A percentile compares a stretch with the other conserved stretches of the same genome.
These are phyloP conservation scores for Hyposoter dolosus DNA, from an alignment of 2,888 invertebrate genomes.

Conservation along the genomic window DNA sequence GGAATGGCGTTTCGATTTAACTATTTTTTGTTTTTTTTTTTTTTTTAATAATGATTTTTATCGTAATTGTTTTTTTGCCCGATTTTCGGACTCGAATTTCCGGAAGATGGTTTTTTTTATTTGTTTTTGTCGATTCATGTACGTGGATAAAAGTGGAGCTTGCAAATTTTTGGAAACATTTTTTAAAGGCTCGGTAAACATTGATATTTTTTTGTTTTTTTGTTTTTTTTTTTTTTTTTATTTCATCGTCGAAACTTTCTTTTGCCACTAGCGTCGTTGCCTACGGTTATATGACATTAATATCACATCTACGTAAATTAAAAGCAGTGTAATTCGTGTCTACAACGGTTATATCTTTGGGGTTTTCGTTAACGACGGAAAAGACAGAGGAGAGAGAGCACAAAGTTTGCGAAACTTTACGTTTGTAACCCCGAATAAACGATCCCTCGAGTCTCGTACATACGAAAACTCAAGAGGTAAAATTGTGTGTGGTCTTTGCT, in stretches of 20 bases:
- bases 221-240: neutral
- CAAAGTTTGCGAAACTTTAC: constrained; percentile 58
- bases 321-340: constrained; percentile 22
- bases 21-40: neutral
- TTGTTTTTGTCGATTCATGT: neutral
- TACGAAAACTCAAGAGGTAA: constrained; percentile 31
- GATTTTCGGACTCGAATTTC: too few relatives aligned
- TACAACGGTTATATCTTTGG: neutral
- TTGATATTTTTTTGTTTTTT: neutral
- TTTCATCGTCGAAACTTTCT: neutral
- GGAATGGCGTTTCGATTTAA: neutral
- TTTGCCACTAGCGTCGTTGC: neutral
- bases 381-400: constrained; percentile 12
- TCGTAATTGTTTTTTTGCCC: too few relatives aligned
- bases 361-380: constrained; percentile 1
- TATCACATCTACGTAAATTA: constrained; percentile 11
- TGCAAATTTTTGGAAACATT: neutral
- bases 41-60: neutral
- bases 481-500: constrained; percentile 39
- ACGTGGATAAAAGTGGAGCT: neutral
- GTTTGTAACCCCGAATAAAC: constrained; percentile 57
- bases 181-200: neutral
- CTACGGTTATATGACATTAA: constrained; percentile 12
- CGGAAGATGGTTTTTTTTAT: neutral
- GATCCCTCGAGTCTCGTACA: constrained; percentile 43